A percentile compares a stretch with the other conserved stretches of the same genome.
phyloP scores from a whole-genome alignment of 2,888 invertebrate species.

The Poecilobothrus nobilitatus region DNA sequence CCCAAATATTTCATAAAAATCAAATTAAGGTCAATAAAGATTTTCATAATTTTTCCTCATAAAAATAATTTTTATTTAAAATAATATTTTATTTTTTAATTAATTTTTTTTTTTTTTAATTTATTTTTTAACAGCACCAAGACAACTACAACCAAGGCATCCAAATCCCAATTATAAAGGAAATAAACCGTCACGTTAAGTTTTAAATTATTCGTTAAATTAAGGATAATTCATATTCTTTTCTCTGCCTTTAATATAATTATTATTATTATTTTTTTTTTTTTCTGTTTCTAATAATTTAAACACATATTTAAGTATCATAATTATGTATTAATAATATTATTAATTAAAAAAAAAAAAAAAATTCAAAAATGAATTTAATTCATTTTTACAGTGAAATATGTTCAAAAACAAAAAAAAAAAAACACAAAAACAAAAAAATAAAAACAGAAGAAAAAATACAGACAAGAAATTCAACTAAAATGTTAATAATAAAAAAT shows the following conservation, averaged over 20 bases:
- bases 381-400: neutral
- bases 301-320: slow-evolving; percentile 1
- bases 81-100: slow-evolving; percentile 1
- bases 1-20: neutral
- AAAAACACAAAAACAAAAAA: neutral
- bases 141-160: slow-evolving; percentile 41
- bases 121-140: slow-evolving; percentile 35
- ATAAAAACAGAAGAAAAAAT: neutral
- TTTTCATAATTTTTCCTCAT: no score
- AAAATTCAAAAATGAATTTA: no score
- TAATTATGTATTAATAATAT: neutral
- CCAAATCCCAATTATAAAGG: slow-evolving; percentile 44
- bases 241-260: slow-evolving; percentile 6
- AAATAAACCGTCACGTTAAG: slow-evolving; percentile 36
- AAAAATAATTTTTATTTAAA: neutral
- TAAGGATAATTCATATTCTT: slow-evolving; percentile 4
- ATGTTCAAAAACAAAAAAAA: neutral
- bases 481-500: neutral
- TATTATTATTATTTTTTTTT: neutral
- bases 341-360: no score
- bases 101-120: slow-evolving; percentile 2
- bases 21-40: slow-evolving; percentile 8
- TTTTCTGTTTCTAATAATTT: neutral
- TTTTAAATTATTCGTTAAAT: neutral
- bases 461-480: neutral